These are phyloP conservation scores for Melanotaenia duboulayi DNA, from an alignment of 2,113 vertebrate genomes.

Conservation along the genomic window DNA sequence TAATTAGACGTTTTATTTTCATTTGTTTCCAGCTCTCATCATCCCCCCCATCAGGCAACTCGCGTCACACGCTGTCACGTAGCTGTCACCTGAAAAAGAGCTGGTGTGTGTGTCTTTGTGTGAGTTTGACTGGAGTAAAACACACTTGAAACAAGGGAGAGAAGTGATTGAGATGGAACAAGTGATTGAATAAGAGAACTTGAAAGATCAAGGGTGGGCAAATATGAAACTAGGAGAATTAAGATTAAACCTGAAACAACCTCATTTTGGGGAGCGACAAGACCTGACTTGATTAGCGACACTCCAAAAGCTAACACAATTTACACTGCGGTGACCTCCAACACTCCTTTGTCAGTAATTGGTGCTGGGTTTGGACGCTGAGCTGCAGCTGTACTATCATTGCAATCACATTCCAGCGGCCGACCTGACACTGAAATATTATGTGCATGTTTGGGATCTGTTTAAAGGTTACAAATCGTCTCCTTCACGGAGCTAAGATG, in stretches of 20 bases:
- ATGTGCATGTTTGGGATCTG: conserved; percentile 72
- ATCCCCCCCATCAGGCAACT: conserved; percentile 72
- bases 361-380: conserved; percentile 53
- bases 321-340: conserved; percentile 62
- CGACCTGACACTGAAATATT: conserved; percentile 76
- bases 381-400: conserved; percentile 64
- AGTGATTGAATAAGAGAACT: conserved; percentile 41
- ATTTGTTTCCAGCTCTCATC: conserved; percentile 80
- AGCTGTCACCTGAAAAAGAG: conserved; percentile 62
- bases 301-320: conserved; percentile 59
- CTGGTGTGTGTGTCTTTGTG: conserved; percentile 25
- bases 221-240: conserved; percentile 55
- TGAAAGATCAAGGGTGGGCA: conserved; percentile 50
- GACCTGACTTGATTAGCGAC: conserved; percentile 70
- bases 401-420: conserved; percentile 73
- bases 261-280: conserved; percentile 52
- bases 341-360: conserved; percentile 63
- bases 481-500: conserved; percentile 63
- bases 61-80: conserved; percentile 63
- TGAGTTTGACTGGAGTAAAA: conserved; percentile 35
- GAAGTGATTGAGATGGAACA: conserved; percentile 51
- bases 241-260: conserved; percentile 54
- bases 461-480: conserved; percentile 78
- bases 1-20: conserved; percentile 83
- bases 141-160: conserved; percentile 26